A percentile compares a stretch with the other conserved stretches of the same genome.
phyloP scores from a whole-genome alignment of 2,888 invertebrate genomes.

The Pedicia rivosa region DNA sequence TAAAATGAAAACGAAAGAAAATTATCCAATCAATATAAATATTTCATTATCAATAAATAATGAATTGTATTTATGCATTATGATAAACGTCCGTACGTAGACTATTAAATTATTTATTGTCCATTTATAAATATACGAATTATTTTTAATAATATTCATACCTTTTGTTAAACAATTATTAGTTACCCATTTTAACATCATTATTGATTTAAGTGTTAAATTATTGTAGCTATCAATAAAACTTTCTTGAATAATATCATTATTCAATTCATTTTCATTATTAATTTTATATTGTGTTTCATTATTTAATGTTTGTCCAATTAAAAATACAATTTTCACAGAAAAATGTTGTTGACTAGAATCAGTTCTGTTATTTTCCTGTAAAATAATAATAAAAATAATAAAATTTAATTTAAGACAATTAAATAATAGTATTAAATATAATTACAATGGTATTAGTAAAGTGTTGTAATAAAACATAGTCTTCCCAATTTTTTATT shows the following conservation, averaged over 20 bases:
- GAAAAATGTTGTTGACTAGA: too few species aligned
- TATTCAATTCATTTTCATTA: conserved; percentile 41
- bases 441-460: too few species aligned
- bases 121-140: not conserved
- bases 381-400: too few species aligned
- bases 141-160: conserved; percentile 5
- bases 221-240: conserved; percentile 68
- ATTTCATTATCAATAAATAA: too few species aligned
- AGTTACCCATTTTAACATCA: conserved; percentile 68
- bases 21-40: too few species aligned
- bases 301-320: conserved; percentile 18
- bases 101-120: not conserved
- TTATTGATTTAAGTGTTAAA: conserved; percentile 59
- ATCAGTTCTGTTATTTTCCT: too few species aligned
- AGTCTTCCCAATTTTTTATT: conserved; percentile 15
- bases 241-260: conserved; percentile 62
- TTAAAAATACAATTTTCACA: conserved; percentile 6
- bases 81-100: too few species aligned
- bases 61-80: too few species aligned
- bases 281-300: conserved; percentile 40
- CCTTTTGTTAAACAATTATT: conserved; percentile 41
- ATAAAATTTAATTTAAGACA: too few species aligned
- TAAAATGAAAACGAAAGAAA: too few species aligned
- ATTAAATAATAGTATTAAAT: too few species aligned
- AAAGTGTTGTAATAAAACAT: too few species aligned